Base-by-base conservation (phyloP, 2,888 invertebrate species). In the Adineta ricciae region DNA sequence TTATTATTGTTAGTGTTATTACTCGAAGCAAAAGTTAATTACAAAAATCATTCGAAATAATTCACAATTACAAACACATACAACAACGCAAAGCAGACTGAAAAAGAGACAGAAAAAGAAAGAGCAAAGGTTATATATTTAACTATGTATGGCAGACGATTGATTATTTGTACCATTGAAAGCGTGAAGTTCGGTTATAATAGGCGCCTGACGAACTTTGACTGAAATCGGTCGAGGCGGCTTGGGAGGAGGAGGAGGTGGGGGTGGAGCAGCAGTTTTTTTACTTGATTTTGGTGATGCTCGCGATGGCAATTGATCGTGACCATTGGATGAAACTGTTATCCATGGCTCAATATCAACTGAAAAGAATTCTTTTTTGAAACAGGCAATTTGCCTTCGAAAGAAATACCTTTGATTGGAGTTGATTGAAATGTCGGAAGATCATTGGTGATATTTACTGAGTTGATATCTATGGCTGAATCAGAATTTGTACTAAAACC, bases 401-500 rank as follows among this genome's bases (percentile, higher is more conserved):
- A 78, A 3, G 2, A 78, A 78, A 41, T 41, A 78, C 78, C n/a
- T 78, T 78, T 41, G 11, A 78, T 9, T n/a, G 78, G 78, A 24
- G 78, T 78, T 78, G 78, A 78, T 78, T 78, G 78, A 78, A 78
- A 78, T 41, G 41, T 14, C 24, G 78, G 41, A 24, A 8, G 14
- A 38, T 78, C 41, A 41, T 41, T 38, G 0, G 78, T 41, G 3
- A n/a, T 78, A 41, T 41, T 78, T 41, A 41, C 36, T 78, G 41
- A 78, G 41, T 41, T 78, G 14, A 78, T 1, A 78, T 78, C 78
- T 24, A 78, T 78, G 5, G 78, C 78, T n/a, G 78, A 78, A 78
- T 78, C 78, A 11, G 78, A 78, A 78, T 78, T 78, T 41, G 41
- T 78, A 78, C 78, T 78, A 64, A 64, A 19, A 64, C 32, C 64